Evolutionary conservation across 2,888 invertebrate species (phyloP), one percentile per base, ranked within the genome.

Genomic region (Agrotis ipsilon): DNA sequence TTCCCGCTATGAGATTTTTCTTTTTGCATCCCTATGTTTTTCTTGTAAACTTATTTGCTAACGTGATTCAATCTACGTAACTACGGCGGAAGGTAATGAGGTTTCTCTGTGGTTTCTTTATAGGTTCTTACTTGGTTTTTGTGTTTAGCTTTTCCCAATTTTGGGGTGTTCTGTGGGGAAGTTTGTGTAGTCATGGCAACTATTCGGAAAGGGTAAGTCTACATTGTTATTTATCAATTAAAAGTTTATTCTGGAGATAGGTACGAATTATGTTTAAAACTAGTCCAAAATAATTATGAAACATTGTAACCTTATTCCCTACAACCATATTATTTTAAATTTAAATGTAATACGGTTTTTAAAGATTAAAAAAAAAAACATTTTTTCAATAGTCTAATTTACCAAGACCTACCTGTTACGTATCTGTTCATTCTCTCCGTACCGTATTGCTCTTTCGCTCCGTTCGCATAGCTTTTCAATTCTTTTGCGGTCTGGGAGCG

Each of bases 21-120:
- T 83, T 81, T 83, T 85, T 81, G 66, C 81, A 83, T 84, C 73
- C 77, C 76, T 70, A 81, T 82, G 79, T 81, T 80, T 72, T 80
- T 80, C 77, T 80, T 79, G 78, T 77, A 70, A 78, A 82, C 71
- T 80, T 79, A 81, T 77, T 81, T 81, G 72, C 69, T 77, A 77
- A 81, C 73, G 75, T 75, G 76, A 82, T 79, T 78, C 81, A 78
- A 80, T 86, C 80, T 78, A 64, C 77, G 83, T 79, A 78, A 82
- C 80, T 81, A 79, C 78, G 75, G 74, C n/a, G 68, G 74, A 78
- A 85, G 75, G 80, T 85, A 82, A 82, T 81, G 78, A 79, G 82
- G 67, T 79, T 79, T 78, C 51, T 58, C 48, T 63, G 64, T 68
- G 82, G 82, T 68, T 81, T 63, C 65, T 81, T 77, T 79, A 78